Evolutionary conservation across 2,888 invertebrate genomes (phyloP), one percentile per base, ranked within the genome.

Genomic region (Ashinkailepas kermadecensis): DNA sequence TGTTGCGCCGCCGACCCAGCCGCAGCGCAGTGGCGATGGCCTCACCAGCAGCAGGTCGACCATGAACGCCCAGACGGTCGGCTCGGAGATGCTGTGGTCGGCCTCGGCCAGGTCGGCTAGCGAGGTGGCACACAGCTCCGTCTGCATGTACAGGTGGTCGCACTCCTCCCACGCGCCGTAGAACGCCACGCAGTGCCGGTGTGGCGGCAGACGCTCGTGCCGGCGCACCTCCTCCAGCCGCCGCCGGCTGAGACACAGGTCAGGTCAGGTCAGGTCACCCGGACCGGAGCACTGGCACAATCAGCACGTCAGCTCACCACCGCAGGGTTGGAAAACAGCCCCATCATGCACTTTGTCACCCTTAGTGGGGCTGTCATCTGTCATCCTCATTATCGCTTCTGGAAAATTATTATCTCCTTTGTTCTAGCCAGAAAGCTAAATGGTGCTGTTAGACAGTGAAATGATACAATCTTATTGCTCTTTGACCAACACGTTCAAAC

Each of bases 111-210:
- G 91, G 80, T 90, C 88, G 80, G 90, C 90, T 79, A 93, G 87
- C 85, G 91, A 92, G 82, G 89, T 89, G 83, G 90, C 88, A 85
- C 93, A 93, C 57, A 93, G 88, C 86, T 94, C 94, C 86, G 92
- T 91, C 86, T 92, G 91, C 86, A 93, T 91, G 86, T 91, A 93
- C 8, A 93, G 87, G 59, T 90, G 89, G 84, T 90, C 90, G 62
- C 90, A 88, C 86, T 94, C 92, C 86, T 93, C 93, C 94, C 94
- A 94, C 0, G 93, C 93, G 81, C 90, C 89, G 84, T 90, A 89
- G 85, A 92, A 91, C 80, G 89, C 88, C 2, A 94, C 91, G 86
- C 92, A 91, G 87, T 94, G 92, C 10, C 89, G 89, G 86, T 93
- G 92, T 0, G 88, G 88, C 0, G 92, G 92, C 82, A 94, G 89